phyloP scores from a whole-genome alignment of 2,888 invertebrate species.

The Panzeria rudis region DNA sequence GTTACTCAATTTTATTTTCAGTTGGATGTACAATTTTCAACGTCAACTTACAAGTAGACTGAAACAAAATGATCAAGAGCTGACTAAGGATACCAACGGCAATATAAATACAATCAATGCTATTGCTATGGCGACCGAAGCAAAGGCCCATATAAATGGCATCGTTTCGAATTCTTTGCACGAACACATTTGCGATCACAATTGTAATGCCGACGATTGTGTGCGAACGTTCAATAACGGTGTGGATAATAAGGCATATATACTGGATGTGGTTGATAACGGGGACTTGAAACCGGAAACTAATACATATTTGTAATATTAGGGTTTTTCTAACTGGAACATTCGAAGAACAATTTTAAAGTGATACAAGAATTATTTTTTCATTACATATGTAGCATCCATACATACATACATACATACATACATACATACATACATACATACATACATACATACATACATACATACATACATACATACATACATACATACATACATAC shows the following conservation, averaged over 20 bases:
- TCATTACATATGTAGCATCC: no score
- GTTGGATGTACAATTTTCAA: constrained; percentile 83
- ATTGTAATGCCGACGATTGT: constrained; percentile 35
- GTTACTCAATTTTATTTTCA: constrained; percentile 57
- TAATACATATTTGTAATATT: constrained; percentile 64
- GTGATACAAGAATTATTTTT: no score
- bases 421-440: no score
- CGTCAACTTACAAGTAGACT: constrained; percentile 74
- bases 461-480: no score
- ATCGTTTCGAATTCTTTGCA: constrained; percentile 79
- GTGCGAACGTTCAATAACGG: constrained; percentile 71
- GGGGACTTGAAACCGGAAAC: constrained; percentile 46
- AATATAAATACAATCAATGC: constrained; percentile 79
- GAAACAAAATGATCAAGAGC: constrained; percentile 64
- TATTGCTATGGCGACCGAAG: constrained; percentile 79
- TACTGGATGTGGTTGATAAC: constrained; percentile 75
- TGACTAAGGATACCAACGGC: constrained; percentile 77
- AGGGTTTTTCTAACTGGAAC: no score
- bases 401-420: no score
- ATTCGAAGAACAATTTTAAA: no score
- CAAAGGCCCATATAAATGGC: constrained; percentile 79
- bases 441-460: no score
- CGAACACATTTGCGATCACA: constrained; percentile 75
- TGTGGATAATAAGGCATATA: constrained; percentile 79
- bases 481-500: no score